Conservation (phyloP, 2,888 invertebrate species). For the Cerastis leucographa region DNA sequence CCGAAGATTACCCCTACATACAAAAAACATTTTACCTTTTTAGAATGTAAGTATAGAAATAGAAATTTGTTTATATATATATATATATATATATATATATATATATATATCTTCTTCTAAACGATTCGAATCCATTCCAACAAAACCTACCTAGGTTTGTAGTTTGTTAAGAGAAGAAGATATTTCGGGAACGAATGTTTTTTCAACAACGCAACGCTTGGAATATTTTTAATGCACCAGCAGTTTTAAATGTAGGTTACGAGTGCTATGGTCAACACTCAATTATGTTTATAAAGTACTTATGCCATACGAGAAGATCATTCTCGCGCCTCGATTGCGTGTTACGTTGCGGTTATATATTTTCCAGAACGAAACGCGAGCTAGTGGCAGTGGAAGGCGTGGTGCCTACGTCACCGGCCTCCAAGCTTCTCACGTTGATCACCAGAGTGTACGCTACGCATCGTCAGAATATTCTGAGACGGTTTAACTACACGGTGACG, state of each 20-base stretch:
- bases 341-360: constrained; percentile 30
- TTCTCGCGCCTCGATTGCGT: constrained; percentile 8
- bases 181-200: background rate
- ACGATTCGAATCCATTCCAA: background rate
- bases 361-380: constrained; percentile 33
- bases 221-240: constrained; percentile 1
- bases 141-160: background rate
- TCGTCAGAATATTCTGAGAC: constrained; percentile 46
- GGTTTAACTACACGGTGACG: constrained; percentile 47
- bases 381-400: constrained; percentile 40
- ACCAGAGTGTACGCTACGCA: constrained; percentile 45
- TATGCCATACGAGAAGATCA: constrained; percentile 15
- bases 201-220: background rate
- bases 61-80: no score
- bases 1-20: no score
- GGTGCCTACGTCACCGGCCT: constrained; percentile 48
- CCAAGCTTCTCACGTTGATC: constrained; percentile 50
- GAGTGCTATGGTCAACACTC: background rate
- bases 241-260: constrained; percentile 18
- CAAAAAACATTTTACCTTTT: no score
- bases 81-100: no score
- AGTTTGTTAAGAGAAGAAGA: background rate
- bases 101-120: background rate
- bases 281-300: constrained; percentile 37
- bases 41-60: no score